These are phyloP conservation scores for Scalopus aquaticus DNA, from an alignment of 2,113 vertebrate species.

Conservation along the genomic window DNA sequence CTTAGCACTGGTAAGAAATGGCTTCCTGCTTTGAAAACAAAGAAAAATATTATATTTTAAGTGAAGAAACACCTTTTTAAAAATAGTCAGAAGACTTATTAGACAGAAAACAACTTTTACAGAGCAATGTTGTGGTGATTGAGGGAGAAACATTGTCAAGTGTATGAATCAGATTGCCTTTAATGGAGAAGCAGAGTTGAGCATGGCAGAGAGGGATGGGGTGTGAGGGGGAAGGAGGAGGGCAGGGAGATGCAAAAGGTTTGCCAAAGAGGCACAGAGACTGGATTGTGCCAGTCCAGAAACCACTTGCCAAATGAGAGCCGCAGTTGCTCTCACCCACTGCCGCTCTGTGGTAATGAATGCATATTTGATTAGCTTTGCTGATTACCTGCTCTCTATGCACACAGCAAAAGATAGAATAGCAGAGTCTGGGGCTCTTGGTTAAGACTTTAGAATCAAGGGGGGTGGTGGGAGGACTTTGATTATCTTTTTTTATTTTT, in stretches of 20 bases:
- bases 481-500: conserved; percentile 65
- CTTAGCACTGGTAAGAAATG: conserved; percentile 58
- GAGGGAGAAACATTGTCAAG: conserved; percentile 57
- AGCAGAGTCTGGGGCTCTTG: conserved; percentile 18
- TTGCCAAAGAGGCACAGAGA: conserved; percentile 46
- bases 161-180: conserved; percentile 64
- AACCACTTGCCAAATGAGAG: conserved; percentile 66
- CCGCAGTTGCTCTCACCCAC: conserved; percentile 58
- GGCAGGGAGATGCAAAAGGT: conserved; percentile 1
- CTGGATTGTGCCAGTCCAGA: conserved; percentile 49
- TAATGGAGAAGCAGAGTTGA: conserved; percentile 52
- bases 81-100: conserved; percentile 61
- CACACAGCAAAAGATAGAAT: conserved; percentile 54
- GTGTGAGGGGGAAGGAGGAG: not conserved
- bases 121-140: conserved; percentile 50
- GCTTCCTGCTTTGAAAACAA: conserved; percentile 70
- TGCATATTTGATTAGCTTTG: conserved; percentile 76
- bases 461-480: not conserved
- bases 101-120: conserved; percentile 65
- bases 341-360: conserved; percentile 63
- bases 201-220: not conserved
- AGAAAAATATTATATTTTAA: conserved; percentile 58
- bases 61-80: conserved; percentile 64
- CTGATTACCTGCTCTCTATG: conserved; percentile 71
- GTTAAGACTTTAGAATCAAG: conserved; percentile 56